Percentiles rank a stretch among this genome's conserved stretches.
Evolutionary conservation across 2,113 vertebrate genomes (phyloP).

Genomic region (Saguinus midas): DNA sequence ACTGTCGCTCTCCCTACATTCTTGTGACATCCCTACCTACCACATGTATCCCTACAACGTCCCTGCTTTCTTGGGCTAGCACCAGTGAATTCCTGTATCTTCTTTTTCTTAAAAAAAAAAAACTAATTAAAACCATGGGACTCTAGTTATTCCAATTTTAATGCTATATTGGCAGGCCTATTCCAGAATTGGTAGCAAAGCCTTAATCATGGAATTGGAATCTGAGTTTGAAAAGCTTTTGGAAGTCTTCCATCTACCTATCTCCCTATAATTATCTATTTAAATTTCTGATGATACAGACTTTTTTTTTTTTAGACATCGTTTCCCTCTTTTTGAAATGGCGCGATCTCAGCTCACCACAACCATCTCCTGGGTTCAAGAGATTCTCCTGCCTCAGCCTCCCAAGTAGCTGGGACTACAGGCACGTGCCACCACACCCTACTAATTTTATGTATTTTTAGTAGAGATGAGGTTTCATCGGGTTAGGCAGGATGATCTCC

Average conservation of each 20-base stretch:
- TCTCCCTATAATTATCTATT: constrained; percentile 6
- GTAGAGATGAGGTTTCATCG: too few relatives aligned
- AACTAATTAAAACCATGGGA: background rate
- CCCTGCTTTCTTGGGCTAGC: background rate
- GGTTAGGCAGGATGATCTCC: too few relatives aligned
- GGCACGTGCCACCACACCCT: too few relatives aligned
- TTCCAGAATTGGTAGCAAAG: background rate
- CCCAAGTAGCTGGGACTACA: too few relatives aligned
- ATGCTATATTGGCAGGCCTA: background rate
- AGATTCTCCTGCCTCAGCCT: too few relatives aligned
- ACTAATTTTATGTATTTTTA: too few relatives aligned
- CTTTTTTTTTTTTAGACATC: background rate
- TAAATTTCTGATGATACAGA: background rate
- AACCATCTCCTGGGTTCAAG: too few relatives aligned
- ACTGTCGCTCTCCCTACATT: background rate
- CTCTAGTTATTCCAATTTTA: constrained; percentile 3
- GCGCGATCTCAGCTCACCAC: too few relatives aligned
- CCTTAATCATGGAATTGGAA: background rate
- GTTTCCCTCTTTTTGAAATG: too few relatives aligned
- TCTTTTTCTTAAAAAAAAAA: background rate
- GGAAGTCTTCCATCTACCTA: background rate
- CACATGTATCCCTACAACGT: background rate
- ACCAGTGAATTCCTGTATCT: background rate
- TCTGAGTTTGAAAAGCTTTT: constrained; percentile 12
- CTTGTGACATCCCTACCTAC: background rate